Conservation (phyloP, 2,888 invertebrate genomes). For the Sminthurinus aureus region DNA sequence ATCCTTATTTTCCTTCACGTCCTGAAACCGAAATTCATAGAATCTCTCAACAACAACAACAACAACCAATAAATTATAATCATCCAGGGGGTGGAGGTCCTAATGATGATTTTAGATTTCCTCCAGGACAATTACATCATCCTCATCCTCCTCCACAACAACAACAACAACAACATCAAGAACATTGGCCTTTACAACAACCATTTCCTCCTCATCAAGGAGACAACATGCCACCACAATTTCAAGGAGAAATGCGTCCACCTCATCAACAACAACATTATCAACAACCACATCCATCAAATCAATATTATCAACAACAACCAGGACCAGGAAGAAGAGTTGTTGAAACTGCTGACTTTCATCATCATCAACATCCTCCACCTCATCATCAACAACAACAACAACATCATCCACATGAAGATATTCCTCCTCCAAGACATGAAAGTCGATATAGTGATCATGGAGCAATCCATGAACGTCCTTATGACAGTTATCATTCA, state of each 20-base stretch:
- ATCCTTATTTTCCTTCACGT: background rate
- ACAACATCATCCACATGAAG: background rate
- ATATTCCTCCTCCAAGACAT: background rate
- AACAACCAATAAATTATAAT: background rate
- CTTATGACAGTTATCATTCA: conserved; percentile 1
- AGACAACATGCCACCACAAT: background rate
- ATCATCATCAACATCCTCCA: background rate
- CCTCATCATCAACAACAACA: background rate
- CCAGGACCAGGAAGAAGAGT: background rate
- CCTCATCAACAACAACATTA: background rate
- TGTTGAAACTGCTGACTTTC: background rate
- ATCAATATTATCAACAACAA: background rate
- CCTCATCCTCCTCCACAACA: background rate
- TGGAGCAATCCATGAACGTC: background rate
- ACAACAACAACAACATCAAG: background rate
- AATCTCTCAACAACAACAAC: background rate
- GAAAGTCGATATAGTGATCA: conserved; percentile 8
- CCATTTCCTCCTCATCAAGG: background rate
- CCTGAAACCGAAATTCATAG: background rate
- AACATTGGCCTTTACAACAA: conserved; percentile 8
- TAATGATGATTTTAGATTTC: conserved; percentile 1
- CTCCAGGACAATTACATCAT: background rate
- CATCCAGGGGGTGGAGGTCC: background rate
- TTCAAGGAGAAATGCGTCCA: background rate
- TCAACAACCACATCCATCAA: background rate